Evolutionary conservation across 2,888 invertebrate species (phyloP).

Genomic region (Harmothoe impar): DNA sequence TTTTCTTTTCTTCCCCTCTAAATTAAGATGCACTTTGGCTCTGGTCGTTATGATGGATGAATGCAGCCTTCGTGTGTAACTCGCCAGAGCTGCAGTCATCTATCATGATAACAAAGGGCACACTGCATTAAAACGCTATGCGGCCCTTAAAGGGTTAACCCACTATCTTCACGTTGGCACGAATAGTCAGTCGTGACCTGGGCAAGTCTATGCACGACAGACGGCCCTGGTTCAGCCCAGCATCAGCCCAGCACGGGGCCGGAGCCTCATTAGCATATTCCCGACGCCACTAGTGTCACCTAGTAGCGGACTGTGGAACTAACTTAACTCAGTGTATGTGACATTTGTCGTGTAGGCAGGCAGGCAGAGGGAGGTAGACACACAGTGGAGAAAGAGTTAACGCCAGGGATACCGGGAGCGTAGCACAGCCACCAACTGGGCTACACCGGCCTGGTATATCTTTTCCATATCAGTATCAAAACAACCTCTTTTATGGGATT

Average conservation of each 20-base stretch:
- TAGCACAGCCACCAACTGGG: background rate
- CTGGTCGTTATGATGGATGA: no score
- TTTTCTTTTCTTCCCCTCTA: no score
- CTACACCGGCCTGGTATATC: no score
- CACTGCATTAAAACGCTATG: no score
- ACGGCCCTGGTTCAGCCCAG: background rate
- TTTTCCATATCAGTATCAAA: no score
- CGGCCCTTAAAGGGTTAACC: no score
- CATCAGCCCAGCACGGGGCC: background rate
- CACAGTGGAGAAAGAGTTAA: background rate
- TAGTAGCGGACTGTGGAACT: conserved; percentile 22
- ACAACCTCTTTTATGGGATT: no score
- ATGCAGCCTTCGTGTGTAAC: no score
- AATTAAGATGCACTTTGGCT: no score
- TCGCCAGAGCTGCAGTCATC: no score
- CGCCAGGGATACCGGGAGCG: background rate
- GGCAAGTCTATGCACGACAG: conserved; percentile 11
- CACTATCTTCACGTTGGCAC: no score
- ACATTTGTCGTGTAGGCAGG: background rate
- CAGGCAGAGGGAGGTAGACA: background rate
- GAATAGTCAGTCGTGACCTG: background rate
- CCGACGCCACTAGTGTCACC: conserved; percentile 12
- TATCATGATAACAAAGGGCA: no score
- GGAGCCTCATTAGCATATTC: conserved; percentile 34
- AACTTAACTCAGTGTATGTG: background rate